Conservation (phyloP, 2,113 vertebrate species). For the Oryzias woworae region DNA sequence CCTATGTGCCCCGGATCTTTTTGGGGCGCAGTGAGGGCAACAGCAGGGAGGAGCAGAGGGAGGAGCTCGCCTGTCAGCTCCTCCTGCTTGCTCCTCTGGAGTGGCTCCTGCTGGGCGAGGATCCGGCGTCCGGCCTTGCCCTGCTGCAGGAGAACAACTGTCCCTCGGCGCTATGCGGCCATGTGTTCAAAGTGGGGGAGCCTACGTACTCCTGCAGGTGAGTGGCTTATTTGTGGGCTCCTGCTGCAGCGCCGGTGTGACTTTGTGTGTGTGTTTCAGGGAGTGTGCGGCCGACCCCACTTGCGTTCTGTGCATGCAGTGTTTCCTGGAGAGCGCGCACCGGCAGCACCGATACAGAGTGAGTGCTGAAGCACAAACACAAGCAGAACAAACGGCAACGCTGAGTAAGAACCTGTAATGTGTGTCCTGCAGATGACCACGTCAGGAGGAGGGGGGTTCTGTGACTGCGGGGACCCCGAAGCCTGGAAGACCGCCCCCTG, state of each 20-base stretch:
- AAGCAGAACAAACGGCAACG: neutral
- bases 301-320: constrained; percentile 98
- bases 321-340: constrained; percentile 94
- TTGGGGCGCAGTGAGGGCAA: constrained; percentile 82
- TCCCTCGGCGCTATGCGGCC: constrained; percentile 93
- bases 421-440: constrained; percentile 89
- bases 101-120: constrained; percentile 93
- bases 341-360: constrained; percentile 96
- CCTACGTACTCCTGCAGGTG: constrained; percentile 99
- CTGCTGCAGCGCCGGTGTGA: neutral
- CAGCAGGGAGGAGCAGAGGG: constrained; percentile 81
- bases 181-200: constrained; percentile 97
- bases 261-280: constrained; percentile 56
- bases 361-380: constrained; percentile 45
- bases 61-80: constrained; percentile 89
- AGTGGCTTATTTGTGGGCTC: constrained; percentile 9
- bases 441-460: constrained; percentile 95
- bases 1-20: constrained; percentile 91
- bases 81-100: constrained; percentile 90
- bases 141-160: constrained; percentile 89
- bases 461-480: constrained; percentile 97
- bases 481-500: constrained; percentile 96
- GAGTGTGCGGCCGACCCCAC: constrained; percentile 97
- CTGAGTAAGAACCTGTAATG: neutral
- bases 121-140: constrained; percentile 85